Evolutionary conservation across 1,140 invertebrate genomes (phyloP).

Genomic region (Procambarus clarkii): DNA sequence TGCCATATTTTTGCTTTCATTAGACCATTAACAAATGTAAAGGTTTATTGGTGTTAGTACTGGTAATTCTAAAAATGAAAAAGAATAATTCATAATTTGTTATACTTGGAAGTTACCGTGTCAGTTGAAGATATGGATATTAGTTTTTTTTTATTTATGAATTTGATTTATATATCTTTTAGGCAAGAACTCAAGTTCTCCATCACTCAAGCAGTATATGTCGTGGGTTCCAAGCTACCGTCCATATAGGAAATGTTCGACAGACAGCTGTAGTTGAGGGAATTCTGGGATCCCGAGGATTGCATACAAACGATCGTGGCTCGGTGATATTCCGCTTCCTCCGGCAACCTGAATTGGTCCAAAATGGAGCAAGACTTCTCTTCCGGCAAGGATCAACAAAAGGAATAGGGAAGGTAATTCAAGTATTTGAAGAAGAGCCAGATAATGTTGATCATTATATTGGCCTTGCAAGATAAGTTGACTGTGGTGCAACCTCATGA

Average conservation of each 20-base stretch:
- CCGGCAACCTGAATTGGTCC: constrained; percentile 93
- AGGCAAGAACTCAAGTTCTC: constrained; percentile 91
- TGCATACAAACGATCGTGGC: constrained; percentile 89
- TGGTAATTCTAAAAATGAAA: too few relatives aligned
- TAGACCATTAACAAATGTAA: too few relatives aligned
- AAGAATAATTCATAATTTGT: too few relatives aligned
- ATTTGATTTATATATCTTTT: constrained; percentile 46
- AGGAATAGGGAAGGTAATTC: constrained; percentile 90
- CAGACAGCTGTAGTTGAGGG: constrained; percentile 93
- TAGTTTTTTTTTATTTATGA: too few relatives aligned
- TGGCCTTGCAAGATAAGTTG: constrained; percentile 28
- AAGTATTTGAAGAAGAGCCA: constrained; percentile 81
- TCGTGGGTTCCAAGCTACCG: constrained; percentile 93
- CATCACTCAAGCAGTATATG: constrained; percentile 90
- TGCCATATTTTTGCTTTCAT: too few relatives aligned
- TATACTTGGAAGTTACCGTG: too few relatives aligned
- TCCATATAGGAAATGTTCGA: constrained; percentile 95
- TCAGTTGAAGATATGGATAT: too few relatives aligned
- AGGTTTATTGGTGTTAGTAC: too few relatives aligned
- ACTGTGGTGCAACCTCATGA: background rate
- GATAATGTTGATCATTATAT: constrained; percentile 40
- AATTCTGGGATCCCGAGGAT: constrained; percentile 79
- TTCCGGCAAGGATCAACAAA: constrained; percentile 90
- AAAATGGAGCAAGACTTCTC: constrained; percentile 88
- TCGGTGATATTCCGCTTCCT: constrained; percentile 92